Evolutionary conservation across 2,888 invertebrate genomes (phyloP).

Genomic region (Ennomos fuscantarius): DNA sequence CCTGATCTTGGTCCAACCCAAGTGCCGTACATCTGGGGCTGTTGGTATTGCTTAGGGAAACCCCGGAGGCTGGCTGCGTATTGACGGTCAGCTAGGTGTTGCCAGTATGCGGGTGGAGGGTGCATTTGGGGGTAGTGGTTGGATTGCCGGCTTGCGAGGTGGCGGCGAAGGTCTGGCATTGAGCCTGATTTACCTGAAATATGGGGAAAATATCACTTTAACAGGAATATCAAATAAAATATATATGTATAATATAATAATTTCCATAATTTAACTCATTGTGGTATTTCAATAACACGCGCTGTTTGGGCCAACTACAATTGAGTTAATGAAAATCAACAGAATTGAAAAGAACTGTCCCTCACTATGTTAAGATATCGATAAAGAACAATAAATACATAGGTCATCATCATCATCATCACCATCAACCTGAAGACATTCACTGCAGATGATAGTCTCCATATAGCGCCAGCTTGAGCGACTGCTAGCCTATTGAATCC

Average conservation of each 20-base stretch:
- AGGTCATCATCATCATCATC: constrained; percentile 5
- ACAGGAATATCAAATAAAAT: no score
- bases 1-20: constrained; percentile 79
- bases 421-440: no score
- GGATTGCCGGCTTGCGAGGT: constrained; percentile 71
- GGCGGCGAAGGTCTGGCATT: constrained; percentile 80
- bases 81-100: constrained; percentile 75
- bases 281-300: no score
- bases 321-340: no score
- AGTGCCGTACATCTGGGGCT: constrained; percentile 72
- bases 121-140: constrained; percentile 69
- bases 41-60: constrained; percentile 64
- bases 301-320: no score
- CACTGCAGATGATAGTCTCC: no score
- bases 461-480: no score
- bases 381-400: neutral
- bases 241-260: no score
- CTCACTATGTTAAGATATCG: neutral
- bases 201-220: no score
- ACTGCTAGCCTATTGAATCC: no score
- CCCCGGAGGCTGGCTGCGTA: constrained; percentile 76
- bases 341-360: no score
- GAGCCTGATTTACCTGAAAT: constrained; percentile 79
- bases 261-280: no score
- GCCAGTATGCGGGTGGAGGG: constrained; percentile 79